Evolutionary conservation across 2,888 invertebrate genomes (phyloP).

Genomic region (Andrena praecox): DNA sequence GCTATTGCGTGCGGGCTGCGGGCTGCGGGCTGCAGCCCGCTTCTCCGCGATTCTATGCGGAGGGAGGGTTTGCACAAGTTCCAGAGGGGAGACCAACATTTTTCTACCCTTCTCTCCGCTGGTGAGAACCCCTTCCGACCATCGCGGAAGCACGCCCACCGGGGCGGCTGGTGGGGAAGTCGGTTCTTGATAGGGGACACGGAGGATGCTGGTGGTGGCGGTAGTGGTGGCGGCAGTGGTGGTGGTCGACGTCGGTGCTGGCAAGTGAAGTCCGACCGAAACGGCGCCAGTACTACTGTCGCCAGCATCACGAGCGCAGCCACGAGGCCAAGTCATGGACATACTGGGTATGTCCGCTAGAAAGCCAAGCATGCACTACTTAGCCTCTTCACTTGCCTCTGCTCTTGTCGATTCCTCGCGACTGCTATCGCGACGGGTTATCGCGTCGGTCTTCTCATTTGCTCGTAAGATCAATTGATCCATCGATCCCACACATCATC

Average conservation of each 20-base stretch:
- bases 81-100: conserved; percentile 63
- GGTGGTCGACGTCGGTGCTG: conserved; percentile 68
- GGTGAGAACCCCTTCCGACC: conserved; percentile 51
- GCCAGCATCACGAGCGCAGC: conserved; percentile 84
- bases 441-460: background rate
- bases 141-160: conserved; percentile 78
- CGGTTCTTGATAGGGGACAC: conserved; percentile 63
- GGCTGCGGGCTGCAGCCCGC: conserved; percentile 4
- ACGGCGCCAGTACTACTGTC: conserved; percentile 84
- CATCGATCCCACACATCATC: conserved; percentile 19
- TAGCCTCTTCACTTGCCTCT: conserved; percentile 61
- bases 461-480: background rate
- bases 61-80: conserved; percentile 31
- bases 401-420: conserved; percentile 48
- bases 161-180: conserved; percentile 54
- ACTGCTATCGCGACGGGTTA: background rate
- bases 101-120: conserved; percentile 67
- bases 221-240: conserved; percentile 62
- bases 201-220: conserved; percentile 43
- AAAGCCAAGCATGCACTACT: conserved; percentile 74
- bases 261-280: conserved; percentile 82
- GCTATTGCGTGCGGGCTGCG: conserved; percentile 46
- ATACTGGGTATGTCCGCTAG: conserved; percentile 81
- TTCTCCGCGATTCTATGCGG: background rate
- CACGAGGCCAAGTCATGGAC: conserved; percentile 83